phyloP scores from a whole-genome alignment of 2,888 invertebrate species.

The Muschampia staudingeri region DNA sequence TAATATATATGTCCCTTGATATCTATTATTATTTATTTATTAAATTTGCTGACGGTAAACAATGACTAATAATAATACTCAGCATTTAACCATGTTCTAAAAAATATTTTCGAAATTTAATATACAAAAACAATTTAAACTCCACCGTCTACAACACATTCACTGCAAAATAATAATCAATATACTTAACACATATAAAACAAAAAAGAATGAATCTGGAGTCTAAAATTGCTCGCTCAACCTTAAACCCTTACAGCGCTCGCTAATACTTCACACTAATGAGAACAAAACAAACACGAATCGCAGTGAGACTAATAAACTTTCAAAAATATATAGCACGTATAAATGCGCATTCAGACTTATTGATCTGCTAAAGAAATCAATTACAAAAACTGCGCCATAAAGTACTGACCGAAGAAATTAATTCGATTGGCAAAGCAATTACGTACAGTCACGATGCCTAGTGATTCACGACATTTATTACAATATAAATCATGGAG shows the following conservation, averaged over 20 bases:
- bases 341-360: slow-evolving; percentile 74
- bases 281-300: slow-evolving; percentile 22
- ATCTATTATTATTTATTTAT: too few relatives aligned
- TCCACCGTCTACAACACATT: not conserved
- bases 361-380: slow-evolving; percentile 82
- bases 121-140: too few relatives aligned
- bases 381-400: slow-evolving; percentile 88
- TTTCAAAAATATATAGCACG: slow-evolving; percentile 70
- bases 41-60: too few relatives aligned
- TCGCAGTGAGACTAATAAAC: slow-evolving; percentile 56
- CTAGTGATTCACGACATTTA: slow-evolving; percentile 85
- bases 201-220: not conserved
- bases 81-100: too few relatives aligned
- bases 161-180: too few relatives aligned
- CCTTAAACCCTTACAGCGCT: not conserved
- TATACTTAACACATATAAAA: not conserved
- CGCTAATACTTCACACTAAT: slow-evolving; percentile 12
- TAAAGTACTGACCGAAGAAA: slow-evolving; percentile 86
- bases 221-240: not conserved
- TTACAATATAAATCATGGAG: slow-evolving; percentile 83
- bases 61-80: too few relatives aligned
- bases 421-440: slow-evolving; percentile 90
- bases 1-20: too few relatives aligned
- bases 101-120: too few relatives aligned
- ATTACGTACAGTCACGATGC: slow-evolving; percentile 89